A percentile compares a stretch with the other conserved stretches of the same genome.
These are phyloP conservation scores for Tretioscincus oriximinensis DNA, from an alignment of 2,113 vertebrate genomes.

Conservation along the genomic window DNA sequence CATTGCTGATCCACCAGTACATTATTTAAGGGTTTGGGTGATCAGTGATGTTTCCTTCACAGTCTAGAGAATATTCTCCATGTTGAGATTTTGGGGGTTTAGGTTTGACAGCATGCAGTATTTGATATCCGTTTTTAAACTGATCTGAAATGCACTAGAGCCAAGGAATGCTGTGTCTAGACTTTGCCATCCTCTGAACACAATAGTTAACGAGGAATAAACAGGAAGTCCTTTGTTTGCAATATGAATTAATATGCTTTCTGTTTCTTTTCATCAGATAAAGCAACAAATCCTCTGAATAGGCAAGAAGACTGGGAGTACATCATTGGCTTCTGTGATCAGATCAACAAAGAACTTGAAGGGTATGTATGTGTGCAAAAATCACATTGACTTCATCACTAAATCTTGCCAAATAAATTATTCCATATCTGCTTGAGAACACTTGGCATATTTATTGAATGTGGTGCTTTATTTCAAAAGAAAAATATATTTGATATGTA, in stretches of 20 bases:
- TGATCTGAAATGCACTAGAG: background rate
- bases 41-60: background rate
- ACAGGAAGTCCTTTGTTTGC: background rate
- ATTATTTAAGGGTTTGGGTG: background rate
- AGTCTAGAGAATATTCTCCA: background rate
- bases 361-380: constrained; percentile 78
- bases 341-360: constrained; percentile 95
- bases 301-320: constrained; percentile 95
- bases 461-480: background rate
- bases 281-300: constrained; percentile 93
- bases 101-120: too few species aligned
- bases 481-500: background rate
- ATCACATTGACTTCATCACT: background rate
- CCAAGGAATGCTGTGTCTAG: background rate
- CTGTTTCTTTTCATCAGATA: constrained; percentile 77
- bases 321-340: constrained; percentile 95
- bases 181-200: background rate
- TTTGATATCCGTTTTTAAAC: background rate
- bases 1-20: background rate
- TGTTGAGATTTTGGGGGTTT: background rate
- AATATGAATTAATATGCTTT: constrained; percentile 21
- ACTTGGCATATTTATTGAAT: background rate
- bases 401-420: background rate
- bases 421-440: background rate
- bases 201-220: background rate